Conservation (phyloP, 2,113 vertebrate genomes). For the Rhabdomys dilectus region DNA sequence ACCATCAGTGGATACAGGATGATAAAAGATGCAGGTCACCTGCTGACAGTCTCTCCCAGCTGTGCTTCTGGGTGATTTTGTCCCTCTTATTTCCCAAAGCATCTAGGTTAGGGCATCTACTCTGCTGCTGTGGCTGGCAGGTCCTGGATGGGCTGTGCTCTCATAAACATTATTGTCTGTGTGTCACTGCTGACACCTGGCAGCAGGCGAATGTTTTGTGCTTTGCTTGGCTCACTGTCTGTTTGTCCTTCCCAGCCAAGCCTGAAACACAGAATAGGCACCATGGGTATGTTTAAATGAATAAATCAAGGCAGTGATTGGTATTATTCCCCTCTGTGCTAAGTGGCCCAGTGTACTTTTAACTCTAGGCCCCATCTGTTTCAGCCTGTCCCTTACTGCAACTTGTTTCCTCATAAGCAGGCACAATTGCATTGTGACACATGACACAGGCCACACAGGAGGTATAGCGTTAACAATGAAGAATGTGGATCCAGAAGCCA, state of each 20-base stretch:
- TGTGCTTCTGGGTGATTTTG: background rate
- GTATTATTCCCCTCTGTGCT: conserved; percentile 6
- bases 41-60: background rate
- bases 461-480: background rate
- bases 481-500: background rate
- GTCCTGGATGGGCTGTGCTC: background rate
- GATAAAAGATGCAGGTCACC: background rate
- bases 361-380: background rate
- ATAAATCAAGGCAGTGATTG: conserved; percentile 53
- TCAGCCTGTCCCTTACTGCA: background rate
- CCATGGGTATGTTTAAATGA: conserved; percentile 27
- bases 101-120: background rate
- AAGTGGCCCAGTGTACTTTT: conserved; percentile 23
- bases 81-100: background rate
- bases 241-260: conserved; percentile 18
- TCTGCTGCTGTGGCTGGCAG: background rate
- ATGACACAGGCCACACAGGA: background rate
- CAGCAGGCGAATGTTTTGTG: background rate
- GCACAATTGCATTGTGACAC: background rate
- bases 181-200: conserved; percentile 1
- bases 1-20: background rate
- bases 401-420: conserved; percentile 7
- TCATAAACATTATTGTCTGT: background rate
- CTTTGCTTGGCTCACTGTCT: background rate
- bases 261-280: background rate